Percentiles rank a stretch among this genome's conserved stretches.
Evolutionary conservation across 2,888 invertebrate genomes (phyloP).

Genomic region (Bembecia ichneumoniformis): DNA sequence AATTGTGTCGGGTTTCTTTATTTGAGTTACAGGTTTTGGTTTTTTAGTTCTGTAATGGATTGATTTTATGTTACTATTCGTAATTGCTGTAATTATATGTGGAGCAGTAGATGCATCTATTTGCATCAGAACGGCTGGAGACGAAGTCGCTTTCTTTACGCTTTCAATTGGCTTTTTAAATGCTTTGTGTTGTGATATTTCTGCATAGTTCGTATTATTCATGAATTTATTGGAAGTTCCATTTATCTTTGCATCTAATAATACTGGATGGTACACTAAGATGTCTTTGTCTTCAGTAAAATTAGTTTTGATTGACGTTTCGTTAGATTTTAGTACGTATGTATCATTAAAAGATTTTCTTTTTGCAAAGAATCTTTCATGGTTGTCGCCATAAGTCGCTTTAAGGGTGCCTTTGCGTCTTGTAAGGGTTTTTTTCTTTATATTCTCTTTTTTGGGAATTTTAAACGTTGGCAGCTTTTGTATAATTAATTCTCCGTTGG

Average conservation of each 20-base stretch:
- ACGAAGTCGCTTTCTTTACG: constrained; percentile 1
- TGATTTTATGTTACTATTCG: constrained; percentile 53
- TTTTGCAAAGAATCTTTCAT: constrained; percentile 46
- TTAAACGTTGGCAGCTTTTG: constrained; percentile 38
- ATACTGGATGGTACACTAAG: background rate
- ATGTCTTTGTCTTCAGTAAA: too few species aligned
- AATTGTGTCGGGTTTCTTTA: constrained; percentile 39
- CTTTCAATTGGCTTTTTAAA: background rate
- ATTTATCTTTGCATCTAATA: background rate
- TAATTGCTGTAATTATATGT: constrained; percentile 52
- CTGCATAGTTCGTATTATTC: background rate
- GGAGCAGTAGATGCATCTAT: constrained; percentile 18
- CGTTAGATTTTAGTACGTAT: background rate
- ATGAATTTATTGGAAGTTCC: background rate
- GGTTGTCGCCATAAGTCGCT: constrained; percentile 66
- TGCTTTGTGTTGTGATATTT: background rate
- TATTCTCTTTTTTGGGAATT: constrained; percentile 32
- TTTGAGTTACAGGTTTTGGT: constrained; percentile 50
- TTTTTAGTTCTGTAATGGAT: constrained; percentile 59
- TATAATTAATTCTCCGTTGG: constrained; percentile 41
- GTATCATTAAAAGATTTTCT: constrained; percentile 6
- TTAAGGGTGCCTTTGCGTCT: constrained; percentile 63
- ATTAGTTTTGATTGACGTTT: background rate
- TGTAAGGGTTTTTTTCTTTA: constrained; percentile 48
- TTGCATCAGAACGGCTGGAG: constrained; percentile 13